phyloP scores from a whole-genome alignment of 2,797 vertebrate species.

The Esox masquinongy region DNA sequence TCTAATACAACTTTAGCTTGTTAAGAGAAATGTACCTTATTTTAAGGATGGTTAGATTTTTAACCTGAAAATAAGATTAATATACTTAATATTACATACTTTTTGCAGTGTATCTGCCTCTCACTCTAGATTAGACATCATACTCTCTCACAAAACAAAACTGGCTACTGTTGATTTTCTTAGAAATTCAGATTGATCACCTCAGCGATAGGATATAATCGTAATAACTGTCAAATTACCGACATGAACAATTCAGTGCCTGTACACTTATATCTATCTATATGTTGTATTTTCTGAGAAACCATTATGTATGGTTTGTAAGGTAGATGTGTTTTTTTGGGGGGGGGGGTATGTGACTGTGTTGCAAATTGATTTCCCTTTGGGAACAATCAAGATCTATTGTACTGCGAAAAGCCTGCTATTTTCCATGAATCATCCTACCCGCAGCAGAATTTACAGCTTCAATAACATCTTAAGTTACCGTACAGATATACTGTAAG shows the following conservation, averaged over 20 bases:
- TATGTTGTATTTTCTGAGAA: no score
- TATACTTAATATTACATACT: no score
- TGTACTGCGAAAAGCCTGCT: background rate
- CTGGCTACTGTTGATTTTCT: no score
- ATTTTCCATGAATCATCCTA: background rate
- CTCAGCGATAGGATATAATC: no score
- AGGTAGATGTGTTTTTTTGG: background rate
- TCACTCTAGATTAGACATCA: no score
- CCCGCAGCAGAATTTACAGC: background rate
- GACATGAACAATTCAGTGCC: background rate
- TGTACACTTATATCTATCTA: background rate
- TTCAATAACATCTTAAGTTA: background rate
- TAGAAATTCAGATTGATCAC: no score
- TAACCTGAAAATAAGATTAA: no score
- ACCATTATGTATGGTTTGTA: background rate
- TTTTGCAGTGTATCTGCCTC: no score
- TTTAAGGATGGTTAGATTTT: no score
- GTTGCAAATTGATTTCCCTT: slow-evolving; percentile 3
- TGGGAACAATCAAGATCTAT: background rate
- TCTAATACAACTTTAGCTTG: no score
- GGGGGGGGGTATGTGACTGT: background rate
- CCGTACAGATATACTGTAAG: background rate
- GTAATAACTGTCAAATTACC: background rate
- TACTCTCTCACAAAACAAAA: no score
- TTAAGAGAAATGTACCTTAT: no score